Evolutionary conservation across 2,888 invertebrate genomes (phyloP), one percentile per base, ranked within the genome.

Genomic region (Drosophila prolongata): DNA sequence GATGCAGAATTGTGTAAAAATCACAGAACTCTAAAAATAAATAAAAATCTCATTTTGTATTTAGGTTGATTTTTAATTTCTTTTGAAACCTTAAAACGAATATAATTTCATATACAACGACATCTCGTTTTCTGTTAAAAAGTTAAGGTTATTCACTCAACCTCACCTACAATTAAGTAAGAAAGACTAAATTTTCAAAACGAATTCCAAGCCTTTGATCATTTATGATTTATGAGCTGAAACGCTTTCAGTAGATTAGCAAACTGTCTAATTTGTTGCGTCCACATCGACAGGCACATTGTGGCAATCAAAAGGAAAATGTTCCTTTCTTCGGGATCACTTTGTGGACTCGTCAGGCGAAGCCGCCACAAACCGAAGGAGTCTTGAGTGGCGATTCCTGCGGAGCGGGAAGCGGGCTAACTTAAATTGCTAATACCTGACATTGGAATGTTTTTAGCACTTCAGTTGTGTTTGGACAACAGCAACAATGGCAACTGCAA

Each of bases 401-500:
- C 19, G 50, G 44, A 30, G 43, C 27, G 53, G 49, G 16, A 16
- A 52, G 57, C n/a, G 66, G 72, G 61, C 72, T 75, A 82, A 76
- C 76, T 85, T 82, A 80, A 87, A 85, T 88, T 86, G 88, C 88
- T 83, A 86, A 86, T 88, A 86, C 84, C 78, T 80, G 85, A 86
- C 85, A 86, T 86, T 78, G 88, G 85, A 86, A 86, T 86, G 87
- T 85, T 85, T 86, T 86, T 88, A 86, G 81, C 85, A 86, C 85
- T 81, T 83, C 68, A 64, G 68, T 78, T 85, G 87, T 87, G 79
- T 80, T 83, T 86, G 80, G 83, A 86, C 88, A 83, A 75, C 76
- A 69, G 68, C 80, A 83, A 80, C 84, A 86, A 80, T 75, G 76
- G 64, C 66, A 71, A 42, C 47, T 55, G 49, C 73, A 70, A 56